Conservation (phyloP, 2,888 invertebrate species). For the Drosophila gaucha region DNA sequence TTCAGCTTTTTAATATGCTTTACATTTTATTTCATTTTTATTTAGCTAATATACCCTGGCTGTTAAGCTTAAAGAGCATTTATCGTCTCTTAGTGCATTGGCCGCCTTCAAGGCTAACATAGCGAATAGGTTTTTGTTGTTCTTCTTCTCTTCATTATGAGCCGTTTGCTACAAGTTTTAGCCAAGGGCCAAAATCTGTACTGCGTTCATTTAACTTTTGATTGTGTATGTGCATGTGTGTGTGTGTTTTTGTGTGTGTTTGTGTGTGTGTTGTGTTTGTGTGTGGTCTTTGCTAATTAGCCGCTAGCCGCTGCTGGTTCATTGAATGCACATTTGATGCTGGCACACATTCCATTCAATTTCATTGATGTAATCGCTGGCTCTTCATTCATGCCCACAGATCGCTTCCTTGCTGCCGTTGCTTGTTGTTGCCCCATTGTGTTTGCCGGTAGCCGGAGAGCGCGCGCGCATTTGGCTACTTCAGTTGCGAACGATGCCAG, state of each 20-base stretch:
- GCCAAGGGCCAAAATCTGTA: conserved; percentile 62
- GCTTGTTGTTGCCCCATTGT: conserved; percentile 44
- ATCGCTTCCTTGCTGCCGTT: conserved; percentile 8
- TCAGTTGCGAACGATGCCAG: conserved; percentile 79
- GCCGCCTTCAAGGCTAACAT: conserved; percentile 56
- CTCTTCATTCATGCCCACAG: conserved; percentile 58
- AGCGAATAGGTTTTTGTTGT: conserved; percentile 22
- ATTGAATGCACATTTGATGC: conserved; percentile 70
- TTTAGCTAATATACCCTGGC: conserved; percentile 34
- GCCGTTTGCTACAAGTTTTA: conserved; percentile 54
- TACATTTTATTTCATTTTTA: too few relatives aligned
- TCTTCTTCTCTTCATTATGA: conserved; percentile 31
- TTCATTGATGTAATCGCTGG: conserved; percentile 75
- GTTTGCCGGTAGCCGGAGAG: conserved; percentile 41
- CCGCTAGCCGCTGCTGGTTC: conserved; percentile 43
- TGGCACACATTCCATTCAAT: conserved; percentile 78
- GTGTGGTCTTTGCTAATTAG: conserved; percentile 74
- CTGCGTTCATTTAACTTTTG: conserved; percentile 13
- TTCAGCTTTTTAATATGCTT: not conserved
- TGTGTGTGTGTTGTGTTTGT: conserved; percentile 14
- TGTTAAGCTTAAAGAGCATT: conserved; percentile 10
- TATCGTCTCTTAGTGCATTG: conserved; percentile 47
- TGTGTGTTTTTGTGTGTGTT: conserved; percentile 68
- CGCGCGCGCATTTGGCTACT: conserved; percentile 74
- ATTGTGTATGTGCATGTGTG: conserved; percentile 3